Evolutionary conservation across 2,888 invertebrate species (phyloP), one percentile per base, ranked within the genome.

Genomic region (Drosophila vallismaia): DNA sequence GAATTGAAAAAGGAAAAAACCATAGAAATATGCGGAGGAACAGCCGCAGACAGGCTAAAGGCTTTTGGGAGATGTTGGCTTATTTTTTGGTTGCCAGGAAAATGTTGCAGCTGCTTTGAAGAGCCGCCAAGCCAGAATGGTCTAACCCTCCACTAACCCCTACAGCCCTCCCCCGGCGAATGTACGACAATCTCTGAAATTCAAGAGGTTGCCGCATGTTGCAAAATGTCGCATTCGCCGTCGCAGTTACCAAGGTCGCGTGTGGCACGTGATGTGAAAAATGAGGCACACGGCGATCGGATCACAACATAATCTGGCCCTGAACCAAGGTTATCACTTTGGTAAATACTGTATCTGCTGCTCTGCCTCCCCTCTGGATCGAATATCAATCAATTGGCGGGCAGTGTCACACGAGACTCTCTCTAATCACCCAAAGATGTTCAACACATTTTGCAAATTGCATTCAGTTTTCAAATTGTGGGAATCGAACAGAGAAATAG

Each of bases 231-330:
- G 76, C 79, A 81, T 78, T 82, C 83, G 77, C 48, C 29, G 77
- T 59, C 26, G 66, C 49, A 53, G 76, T 52, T 60, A 33, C 26
- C 48, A 64, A 64, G 79, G 86, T 71, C 88, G 88, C 84, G 77
- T 86, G 88, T 86, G 81, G 85, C 83, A 86, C 85, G 83, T 88
- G 88, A 88, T 87, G 83, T 85, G 88, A 85, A 83, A 83, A 85
- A 76, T 77, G 88, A 60, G 64, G 45, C 58, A 58, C 62, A 58
- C 74, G 64, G 75, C 86, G 81, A 87, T 86, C 81, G 79, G 83
- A 88, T 87, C 88, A 85, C 82, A 88, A 85, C 79, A 88, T 85
- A 88, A 85, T 85, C 85, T 79, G 76, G 72, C 50, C 85, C 79
- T 60, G 38, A 53, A 12, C 68, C 26, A 4, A 75, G 77, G 82